Evolutionary conservation across 1,140 invertebrate genomes (phyloP).

Genomic region (Platyura marginata): DNA sequence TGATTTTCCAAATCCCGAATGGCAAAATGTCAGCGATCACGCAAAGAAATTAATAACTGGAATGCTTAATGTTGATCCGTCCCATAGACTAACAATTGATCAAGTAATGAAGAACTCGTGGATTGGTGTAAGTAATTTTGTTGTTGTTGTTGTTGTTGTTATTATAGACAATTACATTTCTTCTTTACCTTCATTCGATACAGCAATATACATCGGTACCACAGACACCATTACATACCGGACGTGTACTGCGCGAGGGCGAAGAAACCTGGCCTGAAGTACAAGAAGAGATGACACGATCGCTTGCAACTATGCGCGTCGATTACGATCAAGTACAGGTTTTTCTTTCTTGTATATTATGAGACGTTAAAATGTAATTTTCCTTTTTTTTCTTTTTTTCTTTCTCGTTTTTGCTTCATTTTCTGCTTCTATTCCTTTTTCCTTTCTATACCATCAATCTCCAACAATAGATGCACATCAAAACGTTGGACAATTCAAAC

Average conservation of each 20-base stretch:
- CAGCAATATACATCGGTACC: slow-evolving; percentile 77
- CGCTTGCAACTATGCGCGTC: slow-evolving; percentile 89
- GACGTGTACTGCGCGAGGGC: slow-evolving; percentile 70
- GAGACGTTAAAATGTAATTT: too few species aligned
- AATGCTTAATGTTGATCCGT: slow-evolving; percentile 85
- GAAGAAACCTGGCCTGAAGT: slow-evolving; percentile 90
- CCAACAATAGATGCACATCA: slow-evolving; percentile 50
- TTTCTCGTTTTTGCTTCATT: background rate
- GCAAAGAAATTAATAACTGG: slow-evolving; percentile 90
- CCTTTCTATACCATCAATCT: background rate
- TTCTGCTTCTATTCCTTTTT: background rate
- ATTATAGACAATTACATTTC: slow-evolving; percentile 4
- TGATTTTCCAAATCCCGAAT: slow-evolving; percentile 91
- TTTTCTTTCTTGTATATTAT: slow-evolving; percentile 4
- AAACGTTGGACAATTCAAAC: slow-evolving; percentile 76
- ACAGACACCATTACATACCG: slow-evolving; percentile 81
- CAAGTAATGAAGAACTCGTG: slow-evolving; percentile 80
- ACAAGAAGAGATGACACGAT: slow-evolving; percentile 96
- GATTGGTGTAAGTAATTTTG: slow-evolving; percentile 53
- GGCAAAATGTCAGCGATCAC: slow-evolving; percentile 82
- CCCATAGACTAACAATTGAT: slow-evolving; percentile 72
- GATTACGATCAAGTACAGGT: slow-evolving; percentile 64
- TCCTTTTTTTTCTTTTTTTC: slow-evolving; percentile 9
- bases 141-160: background rate
- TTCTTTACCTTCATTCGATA: background rate